Evolutionary conservation across 1,140 invertebrate genomes (phyloP).

Genomic region (Drosophila bocki): DNA sequence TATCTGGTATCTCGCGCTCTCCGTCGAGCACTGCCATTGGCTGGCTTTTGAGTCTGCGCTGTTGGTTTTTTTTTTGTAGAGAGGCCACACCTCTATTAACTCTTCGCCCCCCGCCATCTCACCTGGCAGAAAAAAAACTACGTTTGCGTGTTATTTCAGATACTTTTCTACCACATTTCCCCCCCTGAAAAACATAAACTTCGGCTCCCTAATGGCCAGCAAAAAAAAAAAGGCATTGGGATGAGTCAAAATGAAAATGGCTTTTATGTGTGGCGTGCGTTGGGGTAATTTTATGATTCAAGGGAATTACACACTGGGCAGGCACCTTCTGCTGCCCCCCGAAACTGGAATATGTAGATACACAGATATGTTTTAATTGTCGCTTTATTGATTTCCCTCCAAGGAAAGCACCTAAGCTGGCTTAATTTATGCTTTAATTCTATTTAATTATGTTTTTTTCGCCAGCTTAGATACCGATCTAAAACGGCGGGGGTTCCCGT

Average conservation of each 20-base stretch:
- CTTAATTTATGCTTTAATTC: slow-evolving; percentile 57
- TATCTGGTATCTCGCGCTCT: slow-evolving; percentile 44
- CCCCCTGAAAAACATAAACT: slow-evolving; percentile 51
- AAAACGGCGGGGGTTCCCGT: slow-evolving; percentile 12
- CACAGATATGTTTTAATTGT: slow-evolving; percentile 57
- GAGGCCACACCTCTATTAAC: slow-evolving; percentile 76
- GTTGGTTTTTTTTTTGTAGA: slow-evolving; percentile 39
- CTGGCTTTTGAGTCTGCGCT: slow-evolving; percentile 65
- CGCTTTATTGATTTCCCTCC: slow-evolving; percentile 48
- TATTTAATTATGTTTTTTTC: slow-evolving; percentile 50
- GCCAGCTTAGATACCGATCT: slow-evolving; percentile 11
- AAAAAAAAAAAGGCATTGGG: slow-evolving; percentile 8
- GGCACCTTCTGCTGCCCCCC: slow-evolving; percentile 1
- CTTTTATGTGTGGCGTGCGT: slow-evolving; percentile 78
- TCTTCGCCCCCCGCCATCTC: slow-evolving; percentile 19
- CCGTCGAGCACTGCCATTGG: slow-evolving; percentile 59
- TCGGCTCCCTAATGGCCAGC: slow-evolving; percentile 48
- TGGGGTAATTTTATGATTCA: slow-evolving; percentile 77
- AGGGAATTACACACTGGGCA: slow-evolving; percentile 57
- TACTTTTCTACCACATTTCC: slow-evolving; percentile 15
- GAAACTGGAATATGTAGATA: slow-evolving; percentile 38
- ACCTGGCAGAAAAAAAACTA: slow-evolving; percentile 30
- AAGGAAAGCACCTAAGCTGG: slow-evolving; percentile 39
- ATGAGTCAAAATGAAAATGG: slow-evolving; percentile 75
- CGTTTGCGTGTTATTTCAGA: slow-evolving; percentile 53